Conservation (phyloP, 37 sponge, comb jelly and placozoan species). For the Hexactinellida sp. region DNA sequence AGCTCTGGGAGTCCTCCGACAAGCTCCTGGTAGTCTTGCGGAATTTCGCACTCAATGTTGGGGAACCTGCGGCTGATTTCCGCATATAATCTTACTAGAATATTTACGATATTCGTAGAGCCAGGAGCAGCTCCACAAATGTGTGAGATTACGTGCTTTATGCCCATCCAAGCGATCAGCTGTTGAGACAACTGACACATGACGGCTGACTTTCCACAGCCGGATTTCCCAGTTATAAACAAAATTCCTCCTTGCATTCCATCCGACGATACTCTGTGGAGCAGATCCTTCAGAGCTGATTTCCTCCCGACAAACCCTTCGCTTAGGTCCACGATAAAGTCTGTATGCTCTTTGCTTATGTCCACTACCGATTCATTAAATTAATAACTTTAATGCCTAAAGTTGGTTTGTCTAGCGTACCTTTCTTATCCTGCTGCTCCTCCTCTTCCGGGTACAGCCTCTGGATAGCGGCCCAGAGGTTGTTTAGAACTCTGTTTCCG, state of each 20-base stretch:
- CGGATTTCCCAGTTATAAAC: constrained; percentile 54
- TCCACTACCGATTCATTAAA: constrained; percentile 9
- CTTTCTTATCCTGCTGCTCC: constrained; percentile 17
- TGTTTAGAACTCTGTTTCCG: constrained; percentile 70
- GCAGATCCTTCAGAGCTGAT: constrained; percentile 27
- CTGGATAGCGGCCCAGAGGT: constrained; percentile 80
- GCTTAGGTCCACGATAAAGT: constrained; percentile 38
- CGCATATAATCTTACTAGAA: constrained; percentile 52
- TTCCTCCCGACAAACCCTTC: constrained; percentile 48
- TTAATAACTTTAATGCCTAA: neutral
- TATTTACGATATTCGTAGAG: constrained; percentile 48
- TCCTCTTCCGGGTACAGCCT: constrained; percentile 58
- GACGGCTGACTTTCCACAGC: constrained; percentile 81
- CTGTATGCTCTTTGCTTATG: constrained; percentile 33
- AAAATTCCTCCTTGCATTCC: constrained; percentile 26
- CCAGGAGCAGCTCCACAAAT: constrained; percentile 74
- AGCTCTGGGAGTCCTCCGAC: constrained; percentile 41
- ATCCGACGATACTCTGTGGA: constrained; percentile 3
- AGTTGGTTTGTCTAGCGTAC: neutral
- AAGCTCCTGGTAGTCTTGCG: constrained; percentile 57
- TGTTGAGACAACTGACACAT: constrained; percentile 63
- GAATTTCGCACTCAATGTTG: constrained; percentile 24
- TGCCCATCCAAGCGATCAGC: constrained; percentile 9
- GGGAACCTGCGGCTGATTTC: constrained; percentile 57
- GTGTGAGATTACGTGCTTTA: constrained; percentile 43